phyloP scores from a whole-genome alignment of 2,113 vertebrate genomes.

The Cervus canadensis region DNA sequence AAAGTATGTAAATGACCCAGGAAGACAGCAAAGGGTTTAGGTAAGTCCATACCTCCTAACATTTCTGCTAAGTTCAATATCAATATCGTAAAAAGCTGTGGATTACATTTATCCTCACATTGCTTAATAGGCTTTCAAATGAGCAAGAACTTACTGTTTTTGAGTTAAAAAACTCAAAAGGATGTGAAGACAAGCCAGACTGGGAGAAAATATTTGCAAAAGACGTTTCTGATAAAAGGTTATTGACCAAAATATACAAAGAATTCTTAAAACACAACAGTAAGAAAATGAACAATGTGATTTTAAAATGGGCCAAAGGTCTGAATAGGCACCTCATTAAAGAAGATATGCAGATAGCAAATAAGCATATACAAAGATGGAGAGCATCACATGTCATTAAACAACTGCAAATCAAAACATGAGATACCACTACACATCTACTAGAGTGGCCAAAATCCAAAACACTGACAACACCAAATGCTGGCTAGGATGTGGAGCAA shows the following conservation, averaged over 20 bases:
- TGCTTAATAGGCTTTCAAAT: neutral
- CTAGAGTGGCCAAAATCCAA: neutral
- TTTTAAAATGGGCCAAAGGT: neutral
- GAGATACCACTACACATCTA: neutral
- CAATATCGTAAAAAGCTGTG: neutral
- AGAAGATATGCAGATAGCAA: neutral
- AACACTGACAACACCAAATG: neutral
- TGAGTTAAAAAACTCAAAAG: constrained; percentile 22
- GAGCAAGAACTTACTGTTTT: neutral
- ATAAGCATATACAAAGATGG: neutral
- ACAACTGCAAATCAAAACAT: neutral
- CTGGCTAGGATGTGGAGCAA: neutral
- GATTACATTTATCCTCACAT: constrained; percentile 33
- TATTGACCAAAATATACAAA: neutral
- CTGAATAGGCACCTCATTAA: neutral
- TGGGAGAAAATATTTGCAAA: neutral
- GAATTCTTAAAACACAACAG: neutral
- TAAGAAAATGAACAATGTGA: neutral
- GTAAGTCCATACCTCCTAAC: neutral
- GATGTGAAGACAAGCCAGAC: neutral
- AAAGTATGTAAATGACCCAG: neutral
- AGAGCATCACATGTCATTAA: neutral
- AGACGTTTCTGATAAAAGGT: neutral
- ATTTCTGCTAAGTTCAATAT: constrained; percentile 8
- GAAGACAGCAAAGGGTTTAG: neutral